Evolutionary conservation across 2,113 vertebrate species (phyloP).

Genomic region (Brachionichthys hirsutus): DNA sequence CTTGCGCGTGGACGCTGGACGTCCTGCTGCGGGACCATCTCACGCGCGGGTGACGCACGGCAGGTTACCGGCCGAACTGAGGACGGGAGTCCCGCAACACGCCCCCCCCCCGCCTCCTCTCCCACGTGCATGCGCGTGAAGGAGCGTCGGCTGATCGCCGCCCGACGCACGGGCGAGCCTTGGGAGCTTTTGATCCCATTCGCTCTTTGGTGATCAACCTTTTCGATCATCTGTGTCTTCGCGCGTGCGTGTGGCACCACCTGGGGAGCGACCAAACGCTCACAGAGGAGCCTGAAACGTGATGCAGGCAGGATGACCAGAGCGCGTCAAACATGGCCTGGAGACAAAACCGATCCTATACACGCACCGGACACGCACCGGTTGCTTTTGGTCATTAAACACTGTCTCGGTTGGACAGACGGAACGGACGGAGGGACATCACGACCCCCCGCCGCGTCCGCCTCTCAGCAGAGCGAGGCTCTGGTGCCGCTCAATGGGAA

Average conservation of each 20-base stretch:
- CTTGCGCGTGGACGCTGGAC: slow-evolving; percentile 48
- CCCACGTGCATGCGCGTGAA: slow-evolving; percentile 9
- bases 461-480: slow-evolving; percentile 69
- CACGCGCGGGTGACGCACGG: slow-evolving; percentile 38
- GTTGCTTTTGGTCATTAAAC: not conserved
- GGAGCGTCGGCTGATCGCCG: slow-evolving; percentile 49
- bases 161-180: slow-evolving; percentile 39
- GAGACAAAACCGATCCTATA: not conserved
- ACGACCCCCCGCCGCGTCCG: slow-evolving; percentile 14
- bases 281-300: not conserved
- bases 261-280: slow-evolving; percentile 1
- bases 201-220: slow-evolving; percentile 11
- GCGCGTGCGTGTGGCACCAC: slow-evolving; percentile 13
- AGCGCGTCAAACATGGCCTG: not conserved
- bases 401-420: slow-evolving; percentile 9
- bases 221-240: slow-evolving; percentile 20
- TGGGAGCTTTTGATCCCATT: slow-evolving; percentile 33
- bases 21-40: slow-evolving; percentile 37
- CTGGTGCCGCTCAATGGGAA: slow-evolving; percentile 84
- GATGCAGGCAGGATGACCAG: slow-evolving; percentile 3
- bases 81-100: slow-evolving; percentile 4
- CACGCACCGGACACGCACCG: not conserved
- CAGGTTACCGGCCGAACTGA: slow-evolving; percentile 13
- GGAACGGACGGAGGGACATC: not conserved
- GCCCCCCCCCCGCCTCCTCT: slow-evolving; percentile 5